A percentile compares a stretch with the other conserved stretches of the same genome.
Conservation (phyloP, 1,140 invertebrate species). For the Calephelis virginiensis region DNA sequence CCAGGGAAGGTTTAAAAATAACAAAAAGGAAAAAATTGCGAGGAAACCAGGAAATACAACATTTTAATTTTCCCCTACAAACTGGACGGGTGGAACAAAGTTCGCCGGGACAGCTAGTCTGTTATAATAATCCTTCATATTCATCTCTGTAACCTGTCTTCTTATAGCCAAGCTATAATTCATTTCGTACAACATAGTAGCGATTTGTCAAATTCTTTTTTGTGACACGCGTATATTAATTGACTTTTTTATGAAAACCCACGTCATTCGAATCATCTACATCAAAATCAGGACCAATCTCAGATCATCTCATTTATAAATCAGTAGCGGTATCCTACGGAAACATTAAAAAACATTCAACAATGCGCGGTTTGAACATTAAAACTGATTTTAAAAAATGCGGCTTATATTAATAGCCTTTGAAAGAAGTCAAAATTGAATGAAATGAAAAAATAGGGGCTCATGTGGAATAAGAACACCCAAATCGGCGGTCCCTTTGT, state of each 20-base stretch:
- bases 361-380: constrained; percentile 64
- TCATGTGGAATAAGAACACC: constrained; percentile 69
- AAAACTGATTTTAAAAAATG: constrained; percentile 73
- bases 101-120: too few species aligned
- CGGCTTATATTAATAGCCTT: constrained; percentile 77
- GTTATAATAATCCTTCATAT: neutral
- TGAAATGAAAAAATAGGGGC: constrained; percentile 74
- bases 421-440: constrained; percentile 78
- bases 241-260: constrained; percentile 63
- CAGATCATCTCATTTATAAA: constrained; percentile 66
- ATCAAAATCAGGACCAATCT: constrained; percentile 54
- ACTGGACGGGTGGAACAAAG: too few species aligned
- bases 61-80: too few species aligned
- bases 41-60: too few species aligned
- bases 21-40: too few species aligned
- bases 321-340: constrained; percentile 75
- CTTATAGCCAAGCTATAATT: constrained; percentile 30
- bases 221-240: constrained; percentile 67
- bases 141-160: constrained; percentile 34
- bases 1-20: too few species aligned
- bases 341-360: constrained; percentile 73
- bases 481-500: constrained; percentile 71
- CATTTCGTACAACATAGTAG: constrained; percentile 36
- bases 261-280: constrained; percentile 70
- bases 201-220: constrained; percentile 71